Evolutionary conservation across 1,140 invertebrate genomes (phyloP), one percentile per base, ranked within the genome.

Genomic region (Hyposmocoma kahamanoa): DNA sequence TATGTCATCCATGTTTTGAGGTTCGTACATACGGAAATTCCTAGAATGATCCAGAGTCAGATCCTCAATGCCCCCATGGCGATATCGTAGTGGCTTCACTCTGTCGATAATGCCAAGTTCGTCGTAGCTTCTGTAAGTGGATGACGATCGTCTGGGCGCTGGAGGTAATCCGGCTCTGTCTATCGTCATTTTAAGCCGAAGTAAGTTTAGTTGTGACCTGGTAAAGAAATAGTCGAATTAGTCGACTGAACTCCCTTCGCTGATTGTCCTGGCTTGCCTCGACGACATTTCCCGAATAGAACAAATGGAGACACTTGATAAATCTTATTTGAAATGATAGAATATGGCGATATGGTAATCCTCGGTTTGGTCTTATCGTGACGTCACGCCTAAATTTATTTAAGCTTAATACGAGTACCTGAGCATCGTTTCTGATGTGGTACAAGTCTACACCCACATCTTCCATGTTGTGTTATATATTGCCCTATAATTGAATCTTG

Each of bases 101-200:
- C 71, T 66, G 39, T 83, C 81, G 26, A 79, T 72, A 8, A 69
- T 56, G 4, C 78, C 78, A 4, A 84, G 71, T 55, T 84, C 79
- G 55, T 88, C 86, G 57, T 88, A 89, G 56, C 87, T 88, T 55
- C 83, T 78, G 59, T 89, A 89, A 3, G 87, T 88, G 17, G 88
- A 88, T 4, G 84, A 84, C 1, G 72, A 70, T 9, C 81, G 65
- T 20, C 77, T 64, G 0, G 81, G 81, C 15, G 79, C 72, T 11
- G 81, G 81, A 3, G 81, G 81, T 9, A 72, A 59, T 42, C 79
- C 81, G 17, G 73, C 71, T 69, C 62, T 72, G 47, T 85, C 81
- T 53, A 83, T 80, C 24, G 78, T 83, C 81, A 85, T 84, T 65
- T 68, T 75, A 47, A 46, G 42, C 15, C n/a, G n/a, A n/a, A n/a